phyloP scores from a whole-genome alignment of 2,888 invertebrate species.

The Adelphocoris suturalis region DNA sequence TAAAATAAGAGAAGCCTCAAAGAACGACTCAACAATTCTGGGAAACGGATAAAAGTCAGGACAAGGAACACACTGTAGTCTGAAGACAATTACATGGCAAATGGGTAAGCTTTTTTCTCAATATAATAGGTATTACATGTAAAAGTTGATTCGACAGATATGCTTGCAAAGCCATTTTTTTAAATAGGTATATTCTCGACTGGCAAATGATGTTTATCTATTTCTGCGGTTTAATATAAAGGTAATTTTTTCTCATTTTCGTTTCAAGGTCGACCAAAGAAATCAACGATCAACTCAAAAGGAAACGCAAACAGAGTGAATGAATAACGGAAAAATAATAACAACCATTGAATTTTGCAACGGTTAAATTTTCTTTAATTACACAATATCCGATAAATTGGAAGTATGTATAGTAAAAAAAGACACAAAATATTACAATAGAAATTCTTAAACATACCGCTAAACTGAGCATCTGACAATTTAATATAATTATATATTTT shows the following conservation, averaged over 20 bases:
- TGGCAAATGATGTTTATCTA: background rate
- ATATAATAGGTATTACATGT: background rate
- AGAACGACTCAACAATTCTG: background rate
- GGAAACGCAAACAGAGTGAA: background rate
- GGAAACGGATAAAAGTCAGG: background rate
- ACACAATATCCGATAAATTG: slow-evolving; percentile 64
- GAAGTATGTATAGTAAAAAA: slow-evolving; percentile 66
- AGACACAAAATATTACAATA: slow-evolving; percentile 68
- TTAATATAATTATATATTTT: slow-evolving; percentile 70
- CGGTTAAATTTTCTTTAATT: slow-evolving; percentile 64
- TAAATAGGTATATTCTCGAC: background rate
- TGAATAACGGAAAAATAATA: slow-evolving; percentile 19
- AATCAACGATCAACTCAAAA: background rate
- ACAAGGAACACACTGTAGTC: slow-evolving; percentile 11
- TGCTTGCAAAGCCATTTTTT: background rate
- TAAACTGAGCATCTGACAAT: slow-evolving; percentile 75
- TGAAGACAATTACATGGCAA: slow-evolving; percentile 20
- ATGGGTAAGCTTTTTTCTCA: slow-evolving; percentile 18
- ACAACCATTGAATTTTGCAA: slow-evolving; percentile 52
- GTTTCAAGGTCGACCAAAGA: background rate
- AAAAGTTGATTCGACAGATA: background rate
- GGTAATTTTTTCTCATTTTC: no score
- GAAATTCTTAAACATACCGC: slow-evolving; percentile 72
- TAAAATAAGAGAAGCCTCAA: background rate
- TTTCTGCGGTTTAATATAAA: background rate